Evolutionary conservation across 2,113 vertebrate genomes (phyloP), one percentile per base, ranked within the genome.

Genomic region (Myrmophylax atrothorax): DNA sequence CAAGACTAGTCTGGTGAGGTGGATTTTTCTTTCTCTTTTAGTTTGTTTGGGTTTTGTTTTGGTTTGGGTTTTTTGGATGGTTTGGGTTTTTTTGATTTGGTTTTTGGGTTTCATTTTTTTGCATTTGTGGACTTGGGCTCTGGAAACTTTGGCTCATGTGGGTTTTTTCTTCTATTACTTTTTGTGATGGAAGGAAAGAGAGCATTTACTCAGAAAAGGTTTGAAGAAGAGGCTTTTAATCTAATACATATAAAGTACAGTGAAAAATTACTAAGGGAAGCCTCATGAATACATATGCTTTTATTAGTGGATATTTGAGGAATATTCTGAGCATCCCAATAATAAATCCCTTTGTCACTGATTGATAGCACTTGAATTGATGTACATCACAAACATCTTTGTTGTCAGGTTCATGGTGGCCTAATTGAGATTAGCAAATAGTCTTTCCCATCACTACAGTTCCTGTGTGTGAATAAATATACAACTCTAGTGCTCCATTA

Each of bases 151-250:
- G 17, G 25, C 33, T 90, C 14, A 26, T 77, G 44, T 31, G 56
- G 2, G 0, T 55, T 73, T n/a, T 29, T 19, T 35, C 4, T 26
- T 80, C 37, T 64, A 0, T 72, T 80, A 12, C 17, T 67, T 25
- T 14, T 73, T 82, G 33, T 70, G 33, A 24, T 62, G 28, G 31
- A 53, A 23, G 18, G 24, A 76, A 73, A 68, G 44, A 78, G 22
- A 79, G 12, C 29, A 50, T 94, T 87, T 89, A 42, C 53, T 79
- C 18, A 28, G 56, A 62, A 85, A 47, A 67, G 12, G 4, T 62
- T 85, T 84, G 68, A 75, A 64, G 46, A 33, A 38, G 31, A 76
- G 7, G 18, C 59, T 90, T 87, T 91, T 77, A 83, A 94, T 95
- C 47, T 70, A 68, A 47, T 87, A 55, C 9, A 15, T 80, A 29